Evolutionary conservation across 2,888 invertebrate genomes (phyloP).

Genomic region (Andrena bucephala): DNA sequence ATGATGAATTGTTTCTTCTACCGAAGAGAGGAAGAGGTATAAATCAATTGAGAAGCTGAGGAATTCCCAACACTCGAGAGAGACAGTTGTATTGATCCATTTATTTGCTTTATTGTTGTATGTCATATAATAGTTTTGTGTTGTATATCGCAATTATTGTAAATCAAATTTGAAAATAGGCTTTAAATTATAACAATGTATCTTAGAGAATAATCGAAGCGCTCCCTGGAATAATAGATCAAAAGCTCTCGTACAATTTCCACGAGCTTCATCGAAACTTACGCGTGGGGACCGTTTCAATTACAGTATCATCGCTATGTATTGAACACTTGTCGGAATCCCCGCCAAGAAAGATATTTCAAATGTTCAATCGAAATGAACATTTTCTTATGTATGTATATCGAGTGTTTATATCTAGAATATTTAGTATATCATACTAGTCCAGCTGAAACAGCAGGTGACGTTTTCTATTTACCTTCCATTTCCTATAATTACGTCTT

Average conservation of each 20-base stretch:
- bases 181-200: constrained; percentile 82
- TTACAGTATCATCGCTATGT: constrained; percentile 76
- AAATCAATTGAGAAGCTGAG: not conserved
- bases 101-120: constrained; percentile 83
- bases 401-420: constrained; percentile 65
- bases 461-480: constrained; percentile 68
- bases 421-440: constrained; percentile 71
- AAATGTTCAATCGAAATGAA: constrained; percentile 75
- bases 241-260: constrained; percentile 69
- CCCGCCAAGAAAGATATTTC: constrained; percentile 72
- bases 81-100: constrained; percentile 63
- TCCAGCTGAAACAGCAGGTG: constrained; percentile 70
- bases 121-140: constrained; percentile 82
- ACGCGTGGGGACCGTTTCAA: constrained; percentile 77
- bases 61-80: not conserved
- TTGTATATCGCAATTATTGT: constrained; percentile 82
- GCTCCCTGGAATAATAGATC: constrained; percentile 79
- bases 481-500: constrained; percentile 76
- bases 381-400: constrained; percentile 68
- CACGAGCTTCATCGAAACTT: constrained; percentile 74
- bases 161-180: constrained; percentile 83
- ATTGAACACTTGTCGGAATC: constrained; percentile 76
- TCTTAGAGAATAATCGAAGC: constrained; percentile 80
- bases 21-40: no score
- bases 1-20: no score